Evolutionary conservation across 2,888 invertebrate species (phyloP).

Genomic region (Dryomyza anilis): DNA sequence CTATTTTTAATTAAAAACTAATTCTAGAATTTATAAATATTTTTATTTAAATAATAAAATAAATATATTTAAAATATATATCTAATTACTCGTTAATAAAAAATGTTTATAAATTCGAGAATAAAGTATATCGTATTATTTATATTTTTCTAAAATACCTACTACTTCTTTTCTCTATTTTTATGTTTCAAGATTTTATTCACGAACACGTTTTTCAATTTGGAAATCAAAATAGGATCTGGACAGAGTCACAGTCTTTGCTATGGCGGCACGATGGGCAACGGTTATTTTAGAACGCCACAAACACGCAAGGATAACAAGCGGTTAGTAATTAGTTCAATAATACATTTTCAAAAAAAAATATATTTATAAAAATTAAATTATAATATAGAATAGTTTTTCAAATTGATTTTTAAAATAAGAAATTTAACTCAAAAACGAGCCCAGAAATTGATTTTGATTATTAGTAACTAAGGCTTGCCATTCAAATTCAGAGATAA

Average conservation of each 20-base stretch:
- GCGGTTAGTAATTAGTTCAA: conserved; percentile 59
- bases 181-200: conserved; percentile 11
- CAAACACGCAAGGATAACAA: conserved; percentile 65
- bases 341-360: neutral
- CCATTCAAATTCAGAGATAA: too few species aligned
- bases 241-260: conserved; percentile 64
- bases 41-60: too few species aligned
- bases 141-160: too few species aligned
- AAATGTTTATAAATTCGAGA: too few species aligned
- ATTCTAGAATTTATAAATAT: too few species aligned
- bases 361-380: neutral
- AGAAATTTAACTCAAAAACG: neutral
- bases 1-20: too few species aligned
- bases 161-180: neutral
- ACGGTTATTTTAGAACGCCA: conserved; percentile 62
- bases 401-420: neutral
- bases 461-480: too few species aligned
- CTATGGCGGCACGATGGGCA: conserved; percentile 63
- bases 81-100: too few species aligned
- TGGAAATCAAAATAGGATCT: conserved; percentile 65
- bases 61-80: too few species aligned
- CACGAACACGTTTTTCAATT: conserved; percentile 38
- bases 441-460: too few species aligned
- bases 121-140: too few species aligned
- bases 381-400: neutral